Evolutionary conservation across 2,888 invertebrate genomes (phyloP).

Genomic region (Dromius quadrimaculatus): DNA sequence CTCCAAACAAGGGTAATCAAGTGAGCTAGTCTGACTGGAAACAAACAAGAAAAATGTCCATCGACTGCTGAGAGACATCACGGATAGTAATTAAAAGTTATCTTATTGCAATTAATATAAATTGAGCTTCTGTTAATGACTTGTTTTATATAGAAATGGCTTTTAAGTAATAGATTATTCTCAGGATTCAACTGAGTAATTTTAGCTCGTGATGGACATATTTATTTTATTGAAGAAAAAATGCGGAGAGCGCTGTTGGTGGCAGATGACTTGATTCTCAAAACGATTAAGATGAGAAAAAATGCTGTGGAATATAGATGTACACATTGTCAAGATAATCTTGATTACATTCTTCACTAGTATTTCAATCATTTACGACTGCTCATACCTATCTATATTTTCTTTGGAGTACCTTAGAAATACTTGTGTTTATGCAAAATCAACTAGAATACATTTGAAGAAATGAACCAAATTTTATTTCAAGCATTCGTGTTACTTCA

Average conservation of each 20-base stretch:
- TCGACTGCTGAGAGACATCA: slow-evolving; percentile 9
- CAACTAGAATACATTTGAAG: too few species aligned
- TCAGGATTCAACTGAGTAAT: slow-evolving; percentile 7
- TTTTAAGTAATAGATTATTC: slow-evolving; percentile 39
- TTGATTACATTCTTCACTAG: too few species aligned
- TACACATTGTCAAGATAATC: too few species aligned
- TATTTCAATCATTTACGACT: too few species aligned
- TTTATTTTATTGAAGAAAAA: slow-evolving; percentile 26
- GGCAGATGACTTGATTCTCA: slow-evolving; percentile 8
- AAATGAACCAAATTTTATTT: too few species aligned
- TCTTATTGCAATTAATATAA: slow-evolving; percentile 50
- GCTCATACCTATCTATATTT: too few species aligned
- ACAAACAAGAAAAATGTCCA: slow-evolving; percentile 15
- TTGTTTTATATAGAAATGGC: slow-evolving; percentile 31
- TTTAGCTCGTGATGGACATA: slow-evolving; percentile 33
- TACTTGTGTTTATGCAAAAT: too few species aligned
- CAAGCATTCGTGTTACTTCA: too few species aligned
- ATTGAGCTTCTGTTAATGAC: slow-evolving; percentile 32
- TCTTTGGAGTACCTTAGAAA: too few species aligned
- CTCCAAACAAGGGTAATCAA: slow-evolving; percentile 38
- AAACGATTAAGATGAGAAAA: not conserved
- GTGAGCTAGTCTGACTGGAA: not conserved
- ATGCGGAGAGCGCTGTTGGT: not conserved
- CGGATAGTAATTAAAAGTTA: slow-evolving; percentile 45
- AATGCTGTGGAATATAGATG: not conserved